Base-by-base conservation (phyloP, 2,113 vertebrate genomes). In the Hydrolagus affinis region DNA sequence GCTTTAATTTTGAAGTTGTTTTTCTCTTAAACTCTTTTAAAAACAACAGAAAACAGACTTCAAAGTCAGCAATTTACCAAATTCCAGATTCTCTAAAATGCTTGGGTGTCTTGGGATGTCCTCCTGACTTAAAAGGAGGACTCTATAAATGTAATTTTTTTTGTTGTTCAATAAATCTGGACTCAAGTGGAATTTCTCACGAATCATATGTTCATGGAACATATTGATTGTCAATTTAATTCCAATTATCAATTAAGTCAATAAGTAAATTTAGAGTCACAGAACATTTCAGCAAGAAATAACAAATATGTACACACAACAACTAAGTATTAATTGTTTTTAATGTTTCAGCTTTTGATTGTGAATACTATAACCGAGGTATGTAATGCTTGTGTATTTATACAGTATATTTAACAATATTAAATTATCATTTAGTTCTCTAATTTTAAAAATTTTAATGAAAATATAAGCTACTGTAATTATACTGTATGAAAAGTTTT, bases 341-440 rank as follows among this genome's bases (percentile, higher is more conserved):
- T 32, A 11, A 90, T 85, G 88, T 89, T 95, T 92, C 91, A 99
- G 98, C 96, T 23, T 96, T 95, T 88, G 96, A 98, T 86, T 99
- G 98, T 93, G 98, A 99, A 92, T 97, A 96, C 90, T 98, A 96
- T 88, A 99, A 98, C 90, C 95, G 95, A 96, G 98, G 98, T 98
- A 94, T 62, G 93, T 90, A 70, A 28, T 17, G 86, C 80, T 88
- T 25, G 70, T 71, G 15, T 28, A 32, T 80, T 19, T 85, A 70
- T 70, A 68, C 32, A 85, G 32, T 70, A 11, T 2, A 70, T 56
- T 57, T 85, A 17, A 32, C 10, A 59, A 60, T 8, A 4, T 3
- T 70, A 70, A 70, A 23, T 23, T 21, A 23, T 4, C 11, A 70
- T 4, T 23, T 70, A 70, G 9, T 23, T 70, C 70, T 23, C 23